Conservation (phyloP, 2,888 invertebrate genomes). For the Malthinus flaveolus region DNA sequence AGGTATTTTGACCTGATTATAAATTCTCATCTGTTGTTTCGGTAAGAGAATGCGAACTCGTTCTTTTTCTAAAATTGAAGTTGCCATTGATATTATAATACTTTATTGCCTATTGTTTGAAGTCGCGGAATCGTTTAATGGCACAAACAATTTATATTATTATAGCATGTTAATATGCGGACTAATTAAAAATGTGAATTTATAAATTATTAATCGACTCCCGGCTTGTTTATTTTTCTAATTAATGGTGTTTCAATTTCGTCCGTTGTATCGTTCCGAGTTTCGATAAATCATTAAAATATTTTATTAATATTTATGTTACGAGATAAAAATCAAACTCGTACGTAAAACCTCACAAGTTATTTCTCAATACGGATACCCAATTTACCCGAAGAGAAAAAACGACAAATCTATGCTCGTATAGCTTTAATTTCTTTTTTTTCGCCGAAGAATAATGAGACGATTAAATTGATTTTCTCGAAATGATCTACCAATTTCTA, state of each 20-base stretch:
- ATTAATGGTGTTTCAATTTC: slow-evolving; percentile 18
- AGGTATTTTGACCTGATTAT: slow-evolving; percentile 39
- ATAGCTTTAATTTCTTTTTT: too few species aligned
- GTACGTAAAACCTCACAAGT: too few species aligned
- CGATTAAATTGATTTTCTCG: too few species aligned
- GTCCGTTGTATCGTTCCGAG: slow-evolving; percentile 6
- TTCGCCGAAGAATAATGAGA: too few species aligned
- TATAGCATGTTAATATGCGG: slow-evolving; percentile 39
- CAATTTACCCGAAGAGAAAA: too few species aligned
- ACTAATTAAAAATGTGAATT: slow-evolving; percentile 21
- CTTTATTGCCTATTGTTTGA: slow-evolving; percentile 52
- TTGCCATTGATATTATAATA: slow-evolving; percentile 50
- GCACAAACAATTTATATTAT: slow-evolving; percentile 40
- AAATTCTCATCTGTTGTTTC: slow-evolving; percentile 47
- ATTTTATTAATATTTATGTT: too few species aligned
- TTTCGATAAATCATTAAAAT: neutral
- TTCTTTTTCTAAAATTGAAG: slow-evolving; percentile 43
- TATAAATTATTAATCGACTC: slow-evolving; percentile 21
- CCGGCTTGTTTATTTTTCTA: slow-evolving; percentile 15
- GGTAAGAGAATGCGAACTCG: slow-evolving; percentile 43
- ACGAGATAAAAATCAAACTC: too few species aligned
- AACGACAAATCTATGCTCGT: too few species aligned
- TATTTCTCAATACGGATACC: too few species aligned
- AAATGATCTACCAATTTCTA: too few species aligned
- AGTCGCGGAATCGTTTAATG: slow-evolving; percentile 41